Percentiles rank a stretch among this genome's conserved stretches.
These are phyloP conservation scores for Epizoanthus illoricatus DNA, from an alignment of 92 coral and sea anemone species.

Conservation along the genomic window DNA sequence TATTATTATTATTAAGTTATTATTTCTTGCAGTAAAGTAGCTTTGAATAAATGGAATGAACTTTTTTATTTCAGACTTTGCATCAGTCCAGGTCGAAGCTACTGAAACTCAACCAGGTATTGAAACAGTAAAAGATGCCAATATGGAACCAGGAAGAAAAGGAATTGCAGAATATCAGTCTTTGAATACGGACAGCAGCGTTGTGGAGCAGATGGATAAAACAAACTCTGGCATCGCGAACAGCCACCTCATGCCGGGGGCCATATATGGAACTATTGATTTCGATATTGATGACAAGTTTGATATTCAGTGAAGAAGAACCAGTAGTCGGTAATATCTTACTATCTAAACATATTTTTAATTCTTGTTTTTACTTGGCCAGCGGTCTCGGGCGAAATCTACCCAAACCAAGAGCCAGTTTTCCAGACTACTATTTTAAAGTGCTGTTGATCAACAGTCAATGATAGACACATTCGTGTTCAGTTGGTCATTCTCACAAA, in stretches of 20 bases:
- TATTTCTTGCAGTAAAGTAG: not conserved
- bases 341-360: not conserved
- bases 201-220: not conserved
- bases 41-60: not conserved
- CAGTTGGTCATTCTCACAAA: no score
- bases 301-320: not conserved
- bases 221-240: not conserved
- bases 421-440: no score
- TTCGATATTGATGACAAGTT: not conserved
- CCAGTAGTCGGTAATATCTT: not conserved
- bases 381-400: no score
- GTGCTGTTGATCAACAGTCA: no score
- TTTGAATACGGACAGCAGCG: not conserved
- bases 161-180: not conserved
- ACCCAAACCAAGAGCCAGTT: no score
- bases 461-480: no score
- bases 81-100: not conserved
- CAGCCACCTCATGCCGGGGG: not conserved
- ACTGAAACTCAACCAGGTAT: not conserved
- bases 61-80: not conserved
- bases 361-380: no score
- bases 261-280: not conserved
- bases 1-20: not conserved
- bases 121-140: not conserved
- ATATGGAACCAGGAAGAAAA: not conserved